Base-by-base conservation (phyloP, 1,140 invertebrate species). In the Calliphora vicina region DNA sequence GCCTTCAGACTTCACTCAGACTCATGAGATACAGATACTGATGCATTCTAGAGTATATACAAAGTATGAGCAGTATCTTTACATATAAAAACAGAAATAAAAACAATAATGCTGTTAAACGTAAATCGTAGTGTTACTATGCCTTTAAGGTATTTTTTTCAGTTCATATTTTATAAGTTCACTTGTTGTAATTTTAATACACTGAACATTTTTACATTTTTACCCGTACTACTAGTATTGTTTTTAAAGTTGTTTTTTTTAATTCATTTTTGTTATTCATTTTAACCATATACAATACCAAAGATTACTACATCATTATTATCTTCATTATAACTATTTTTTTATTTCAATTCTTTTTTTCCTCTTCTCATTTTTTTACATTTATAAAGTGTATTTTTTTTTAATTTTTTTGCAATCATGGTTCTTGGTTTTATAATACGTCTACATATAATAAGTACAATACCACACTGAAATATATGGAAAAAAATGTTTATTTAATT, bases 301-400 rank as follows among this genome's bases (percentile, higher is more conserved):
- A 25, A 67, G n/a, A 67, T 67, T 67, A 67, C n/a, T 67, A 67
- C 61, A 67, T 67, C 61, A 67, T 67, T 67, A 67, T 67, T 67
- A 67, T 67, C 23, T 23, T 67, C 9, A 67, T 67, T 15, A 57
- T 57, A 57, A 57, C 50, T 57, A 67, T 67, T 67, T 67, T 67
- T 23, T 23, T 23, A 6, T 67, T 67, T 8, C 9, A 25, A 5
- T 67, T 2, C 23, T 25, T 67, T 67, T 67, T 23, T 67, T 67
- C 15, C 2, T 17, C 5, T 23, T n/a, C n/a, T n/a, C n/a, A n/a
- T n/a, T n/a, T n/a, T n/a, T n/a, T n/a, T n/a, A n/a, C n/a, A n/a
- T n/a, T n/a, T n/a, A n/a, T n/a, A n/a, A n/a, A n/a, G n/a, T n/a
- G n/a, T n/a, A n/a, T n/a, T n/a, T n/a, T n/a, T n/a, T n/a, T n/a